These are phyloP conservation scores for Rhagonycha fulva DNA, from an alignment of 2,888 invertebrate species.

Conservation along the genomic window DNA sequence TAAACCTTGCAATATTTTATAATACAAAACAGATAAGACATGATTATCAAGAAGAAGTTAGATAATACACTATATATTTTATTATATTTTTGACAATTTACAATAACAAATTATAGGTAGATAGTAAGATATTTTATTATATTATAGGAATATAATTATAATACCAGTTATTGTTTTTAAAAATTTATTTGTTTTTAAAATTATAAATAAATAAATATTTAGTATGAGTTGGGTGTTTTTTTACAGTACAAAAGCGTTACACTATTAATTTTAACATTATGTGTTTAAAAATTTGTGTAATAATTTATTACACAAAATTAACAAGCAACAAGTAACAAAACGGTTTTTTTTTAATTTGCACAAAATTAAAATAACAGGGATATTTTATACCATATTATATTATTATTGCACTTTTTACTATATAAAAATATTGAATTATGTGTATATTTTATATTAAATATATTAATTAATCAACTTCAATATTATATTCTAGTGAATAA, in stretches of 20 bases:
- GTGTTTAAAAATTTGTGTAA: neutral
- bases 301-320: neutral
- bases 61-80: neutral
- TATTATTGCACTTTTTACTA: slow-evolving; percentile 3
- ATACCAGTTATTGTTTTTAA: neutral
- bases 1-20: neutral
- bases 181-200: neutral
- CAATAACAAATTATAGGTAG: neutral
- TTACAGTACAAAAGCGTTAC: neutral
- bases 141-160: neutral
- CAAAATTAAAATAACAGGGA: neutral
- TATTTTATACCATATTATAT: neutral
- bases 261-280: neutral
- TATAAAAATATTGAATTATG: neutral
- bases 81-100: neutral
- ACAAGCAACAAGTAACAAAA: neutral
- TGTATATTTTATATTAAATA: neutral
- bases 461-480: neutral
- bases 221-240: neutral
- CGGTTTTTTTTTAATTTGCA: neutral
- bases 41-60: neutral
- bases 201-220: neutral
- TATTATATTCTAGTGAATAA: neutral
- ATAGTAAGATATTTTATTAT: neutral
- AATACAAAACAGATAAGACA: neutral